A percentile compares a stretch with the other conserved stretches of the same genome.
Evolutionary conservation across 2,888 invertebrate species (phyloP).

Genomic region (Rotaria socialis): DNA sequence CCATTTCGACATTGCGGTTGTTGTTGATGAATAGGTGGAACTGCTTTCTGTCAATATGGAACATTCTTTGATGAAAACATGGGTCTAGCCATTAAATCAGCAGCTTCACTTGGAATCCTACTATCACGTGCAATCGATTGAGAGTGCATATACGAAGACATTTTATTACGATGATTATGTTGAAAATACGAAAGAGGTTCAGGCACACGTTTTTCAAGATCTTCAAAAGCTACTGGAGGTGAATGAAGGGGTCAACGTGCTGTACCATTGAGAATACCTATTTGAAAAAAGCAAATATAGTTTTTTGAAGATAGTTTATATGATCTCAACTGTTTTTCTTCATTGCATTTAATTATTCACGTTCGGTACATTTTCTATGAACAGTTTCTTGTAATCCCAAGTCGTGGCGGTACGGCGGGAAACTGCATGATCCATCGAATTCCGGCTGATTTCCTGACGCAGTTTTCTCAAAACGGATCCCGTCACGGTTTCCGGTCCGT

Average conservation of each 20-base stretch:
- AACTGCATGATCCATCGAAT: too few species aligned
- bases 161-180: background rate
- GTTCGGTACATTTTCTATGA: conserved; percentile 42
- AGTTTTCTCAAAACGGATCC: too few species aligned
- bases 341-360: conserved; percentile 39
- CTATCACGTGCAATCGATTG: background rate
- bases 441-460: too few species aligned
- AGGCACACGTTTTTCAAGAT: background rate
- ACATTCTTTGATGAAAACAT: background rate
- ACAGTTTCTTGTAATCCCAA: conserved; percentile 46
- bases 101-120: background rate
- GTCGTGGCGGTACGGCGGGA: too few species aligned
- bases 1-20: background rate
- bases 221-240: background rate
- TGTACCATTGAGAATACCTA: background rate
- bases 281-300: background rate
- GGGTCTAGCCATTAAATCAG: background rate
- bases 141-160: background rate
- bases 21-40: background rate
- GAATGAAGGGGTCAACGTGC: background rate
- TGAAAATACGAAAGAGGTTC: background rate
- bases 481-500: too few species aligned
- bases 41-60: background rate
- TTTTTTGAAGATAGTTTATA: background rate
- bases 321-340: conserved; percentile 35